Evolutionary conservation across 2,113 vertebrate genomes (phyloP), one percentile per base, ranked within the genome.

Genomic region (Tretioscincus oriximinensis): DNA sequence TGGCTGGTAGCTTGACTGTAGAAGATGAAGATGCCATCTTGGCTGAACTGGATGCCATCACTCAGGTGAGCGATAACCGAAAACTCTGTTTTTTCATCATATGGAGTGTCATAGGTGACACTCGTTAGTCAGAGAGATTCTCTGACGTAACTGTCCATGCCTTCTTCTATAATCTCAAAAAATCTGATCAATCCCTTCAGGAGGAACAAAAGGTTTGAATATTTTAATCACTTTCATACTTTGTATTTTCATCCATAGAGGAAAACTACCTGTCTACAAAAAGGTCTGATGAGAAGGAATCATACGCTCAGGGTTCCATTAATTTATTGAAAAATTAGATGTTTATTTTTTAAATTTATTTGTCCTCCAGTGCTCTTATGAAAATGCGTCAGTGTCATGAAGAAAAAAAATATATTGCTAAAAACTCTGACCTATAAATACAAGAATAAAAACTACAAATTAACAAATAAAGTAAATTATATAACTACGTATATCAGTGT

Each of bases 11-110:
- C 75, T 92, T 99, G 73, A 94, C 96, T 0, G 94, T 96, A 75
- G 98, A 99, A 66, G 98, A 99, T 2, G 98, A 99, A 85, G 97
- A 98, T 0, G 97, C 97, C 65, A 95, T 99, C 9, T 90, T 99
- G 86, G 96, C 97, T 10, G 98, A 99, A 91, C 90, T 99, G 90
- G 93, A 98, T 2, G 93, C 94, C 12, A 96, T 99, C 66, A 97
- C 97, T 93, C 96, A 99, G 97, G 98, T 99, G 21, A 61, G 73
- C 0, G 4, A 60, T 82, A 12, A 41, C 29, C 16, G 21, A 63
- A 1, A 78, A n/a, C 28, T 51, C 35, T 64, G 35, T 18, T 8
- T 79, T 76, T 51, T 64, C 12, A 2, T 0, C 29, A 41, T 7
- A n/a, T 6, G 31, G 64, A 10, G 58, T 3, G 0, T 1, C 73